These are phyloP conservation scores for Marronus borbonicus DNA, from an alignment of 2,888 invertebrate genomes.

Conservation along the genomic window DNA sequence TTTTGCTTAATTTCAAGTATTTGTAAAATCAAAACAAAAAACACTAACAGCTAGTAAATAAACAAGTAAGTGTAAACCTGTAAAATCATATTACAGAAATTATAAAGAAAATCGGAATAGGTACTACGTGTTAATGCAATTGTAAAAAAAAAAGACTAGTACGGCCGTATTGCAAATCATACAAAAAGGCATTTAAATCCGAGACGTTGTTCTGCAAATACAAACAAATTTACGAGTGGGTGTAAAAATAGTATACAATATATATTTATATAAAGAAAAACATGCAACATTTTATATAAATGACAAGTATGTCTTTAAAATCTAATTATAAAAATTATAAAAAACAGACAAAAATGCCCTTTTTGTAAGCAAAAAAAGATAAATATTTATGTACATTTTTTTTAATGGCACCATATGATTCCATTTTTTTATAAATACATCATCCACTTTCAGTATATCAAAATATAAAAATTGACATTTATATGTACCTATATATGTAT, in stretches of 20 bases:
- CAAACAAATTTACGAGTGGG: constrained; percentile 48
- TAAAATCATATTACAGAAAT: constrained; percentile 4
- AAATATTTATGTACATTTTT: constrained; percentile 60
- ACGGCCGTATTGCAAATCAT: constrained; percentile 60
- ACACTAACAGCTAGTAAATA: constrained; percentile 23
- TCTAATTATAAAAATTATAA: constrained; percentile 57
- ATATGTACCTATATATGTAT: constrained; percentile 47
- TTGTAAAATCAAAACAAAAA: constrained; percentile 20
- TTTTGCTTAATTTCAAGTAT: constrained; percentile 19
- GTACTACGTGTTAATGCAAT: constrained; percentile 42
- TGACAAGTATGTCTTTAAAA: constrained; percentile 51
- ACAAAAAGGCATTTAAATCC: constrained; percentile 49
- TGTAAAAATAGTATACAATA: constrained; percentile 51
- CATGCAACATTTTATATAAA: constrained; percentile 50
- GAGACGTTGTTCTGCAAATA: constrained; percentile 36
- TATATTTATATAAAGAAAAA: constrained; percentile 49
- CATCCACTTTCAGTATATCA: constrained; percentile 51
- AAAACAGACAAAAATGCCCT: constrained; percentile 62
- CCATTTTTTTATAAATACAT: constrained; percentile 59
- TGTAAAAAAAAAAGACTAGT: constrained; percentile 57
- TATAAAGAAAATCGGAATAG: neutral
- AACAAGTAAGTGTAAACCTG: constrained; percentile 34
- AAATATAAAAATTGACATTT: constrained; percentile 53
- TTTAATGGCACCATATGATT: constrained; percentile 67
- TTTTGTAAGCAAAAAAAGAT: constrained; percentile 61